Percentiles rank a stretch among this genome's conserved stretches.
Evolutionary conservation across 1,140 invertebrate genomes (phyloP).

Genomic region (Paraescarpia echinospica): DNA sequence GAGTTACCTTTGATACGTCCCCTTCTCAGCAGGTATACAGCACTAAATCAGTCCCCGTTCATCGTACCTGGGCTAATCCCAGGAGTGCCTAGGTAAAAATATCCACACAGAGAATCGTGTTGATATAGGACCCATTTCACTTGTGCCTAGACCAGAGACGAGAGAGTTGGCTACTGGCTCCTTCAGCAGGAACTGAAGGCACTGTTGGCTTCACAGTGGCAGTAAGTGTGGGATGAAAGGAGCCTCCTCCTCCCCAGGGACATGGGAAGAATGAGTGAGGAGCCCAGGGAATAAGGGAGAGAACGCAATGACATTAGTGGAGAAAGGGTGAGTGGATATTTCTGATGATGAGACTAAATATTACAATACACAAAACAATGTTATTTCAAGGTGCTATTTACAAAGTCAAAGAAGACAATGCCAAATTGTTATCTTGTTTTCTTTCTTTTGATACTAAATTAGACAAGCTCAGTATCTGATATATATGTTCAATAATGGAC

Average conservation of each 20-base stretch:
- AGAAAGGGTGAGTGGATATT: background rate
- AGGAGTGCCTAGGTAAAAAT: conserved; percentile 1
- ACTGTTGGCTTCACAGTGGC: too few species aligned
- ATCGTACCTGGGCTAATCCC: background rate
- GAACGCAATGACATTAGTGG: background rate
- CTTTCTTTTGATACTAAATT: too few species aligned
- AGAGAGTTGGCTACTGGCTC: background rate
- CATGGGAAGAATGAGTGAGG: background rate
- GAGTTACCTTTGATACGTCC: background rate
- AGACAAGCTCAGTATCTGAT: too few species aligned
- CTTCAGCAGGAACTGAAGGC: background rate
- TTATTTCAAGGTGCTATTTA: background rate
- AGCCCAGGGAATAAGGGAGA: background rate
- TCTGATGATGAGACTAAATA: background rate
- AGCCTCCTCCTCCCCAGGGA: background rate
- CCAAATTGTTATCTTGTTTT: background rate
- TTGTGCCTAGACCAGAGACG: background rate
- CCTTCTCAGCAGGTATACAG: background rate
- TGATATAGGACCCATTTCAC: background rate
- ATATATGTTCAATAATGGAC: too few species aligned
- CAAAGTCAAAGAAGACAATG: background rate
- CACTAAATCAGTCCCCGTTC: background rate
- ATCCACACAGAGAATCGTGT: background rate
- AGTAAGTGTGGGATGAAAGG: too few species aligned
- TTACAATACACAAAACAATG: background rate